Evolutionary conservation across 2,888 invertebrate species (phyloP), one percentile per base, ranked within the genome.

Genomic region (Dicranocentrus wangi): DNA sequence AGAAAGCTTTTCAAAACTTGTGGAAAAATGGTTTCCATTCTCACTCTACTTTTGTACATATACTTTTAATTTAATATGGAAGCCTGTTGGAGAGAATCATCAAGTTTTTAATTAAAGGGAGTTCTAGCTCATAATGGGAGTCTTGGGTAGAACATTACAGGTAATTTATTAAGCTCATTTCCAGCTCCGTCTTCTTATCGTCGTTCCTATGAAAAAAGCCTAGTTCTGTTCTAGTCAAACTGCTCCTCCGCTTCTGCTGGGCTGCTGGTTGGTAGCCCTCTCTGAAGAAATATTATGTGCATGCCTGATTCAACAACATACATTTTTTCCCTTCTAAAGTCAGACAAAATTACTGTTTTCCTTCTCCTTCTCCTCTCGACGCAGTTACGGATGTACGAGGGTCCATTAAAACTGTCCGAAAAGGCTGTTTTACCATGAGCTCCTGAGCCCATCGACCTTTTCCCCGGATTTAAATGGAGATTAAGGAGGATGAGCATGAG

Each of bases 81-180:
- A 32, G 27, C 2, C 47, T 19, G 27, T 5, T 53, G 51, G 23
- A n/a, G 32, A 79, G 51, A 51, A 72, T 61, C 21, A 25, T 65
- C 23, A 85, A 85, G 82, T 85, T 85, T 85, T 85, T 85, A 85
- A 85, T 85, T 85, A 85, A 85, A 85, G 75, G 68, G 80, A 84
- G 82, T 83, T 83, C 51, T 32, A 72, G 32, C 69, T 80, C 82
- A 82, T 83, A 85, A 85, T 85, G 84, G 85, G 81, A 77, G 83
- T 81, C 84, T 84, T 82, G 85, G 84, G 84, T 83, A 83, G 84
- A 81, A 81, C 85, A 84, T 85, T 84, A 85, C 85, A 84, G 84
- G 85, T 85, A 85, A 85, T 85, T 85, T 85, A 85, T 85, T 84
- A 80, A 81, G 82, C 75, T 71, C 82, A 83, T 84, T 83, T 81